A percentile compares a stretch with the other conserved stretches of the same genome.
Evolutionary conservation across 2,797 vertebrate species (phyloP).

Genomic region (Myripristis jacobus): DNA sequence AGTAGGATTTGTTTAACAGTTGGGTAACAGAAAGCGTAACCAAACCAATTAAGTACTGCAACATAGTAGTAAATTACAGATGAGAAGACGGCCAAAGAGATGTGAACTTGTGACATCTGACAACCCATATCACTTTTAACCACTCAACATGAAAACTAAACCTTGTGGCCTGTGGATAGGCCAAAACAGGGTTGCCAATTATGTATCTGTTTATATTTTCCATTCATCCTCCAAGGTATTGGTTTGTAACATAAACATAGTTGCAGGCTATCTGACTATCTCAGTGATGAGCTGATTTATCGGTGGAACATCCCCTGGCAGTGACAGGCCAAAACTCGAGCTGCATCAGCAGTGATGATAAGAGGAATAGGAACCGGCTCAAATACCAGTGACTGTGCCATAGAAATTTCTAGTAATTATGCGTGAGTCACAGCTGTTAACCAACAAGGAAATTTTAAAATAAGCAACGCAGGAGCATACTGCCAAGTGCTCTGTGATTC

Average conservation of each 20-base stretch:
- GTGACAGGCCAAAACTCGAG: slow-evolving; percentile 44
- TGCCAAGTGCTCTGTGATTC: neutral
- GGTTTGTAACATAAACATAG: slow-evolving; percentile 56
- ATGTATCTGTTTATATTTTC: slow-evolving; percentile 8
- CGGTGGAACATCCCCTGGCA: slow-evolving; percentile 49
- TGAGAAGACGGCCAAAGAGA: neutral
- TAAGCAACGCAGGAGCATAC: slow-evolving; percentile 11
- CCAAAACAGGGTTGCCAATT: neutral
- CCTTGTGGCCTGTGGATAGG: slow-evolving; percentile 9
- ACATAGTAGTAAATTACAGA: neutral
- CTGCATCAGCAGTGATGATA: slow-evolving; percentile 44
- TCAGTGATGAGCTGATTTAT: slow-evolving; percentile 63
- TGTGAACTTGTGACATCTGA: neutral
- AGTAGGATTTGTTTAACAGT: too few relatives aligned
- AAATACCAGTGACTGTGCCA: slow-evolving; percentile 42
- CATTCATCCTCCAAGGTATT: slow-evolving; percentile 53
- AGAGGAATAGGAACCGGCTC: slow-evolving; percentile 34
- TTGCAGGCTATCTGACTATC: slow-evolving; percentile 52
- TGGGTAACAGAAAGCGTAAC: neutral
- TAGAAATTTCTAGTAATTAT: slow-evolving; percentile 41
- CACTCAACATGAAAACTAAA: slow-evolving; percentile 8
- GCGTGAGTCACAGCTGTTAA: slow-evolving; percentile 9
- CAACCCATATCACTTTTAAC: slow-evolving; percentile 11
- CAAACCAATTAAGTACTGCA: neutral
- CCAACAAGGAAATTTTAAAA: slow-evolving; percentile 9